These are phyloP conservation scores for Poeciliopsis turneri DNA, from an alignment of 2,797 vertebrate species.

Conservation along the genomic window DNA sequence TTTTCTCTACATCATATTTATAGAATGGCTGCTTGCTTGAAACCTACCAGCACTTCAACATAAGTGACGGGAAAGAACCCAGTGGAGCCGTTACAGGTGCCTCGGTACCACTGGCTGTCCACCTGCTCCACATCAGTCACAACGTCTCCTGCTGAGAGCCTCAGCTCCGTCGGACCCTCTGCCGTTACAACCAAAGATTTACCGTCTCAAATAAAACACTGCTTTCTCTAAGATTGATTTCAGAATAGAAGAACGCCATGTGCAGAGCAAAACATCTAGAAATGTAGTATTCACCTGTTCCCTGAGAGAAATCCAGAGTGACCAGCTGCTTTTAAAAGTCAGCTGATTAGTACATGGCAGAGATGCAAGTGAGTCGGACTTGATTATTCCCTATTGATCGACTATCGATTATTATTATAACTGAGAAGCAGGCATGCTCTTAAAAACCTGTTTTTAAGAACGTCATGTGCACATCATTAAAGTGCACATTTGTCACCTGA, in stretches of 20 bases:
- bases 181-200: conserved; percentile 21
- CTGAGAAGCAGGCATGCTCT: too few relatives aligned
- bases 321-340: background rate
- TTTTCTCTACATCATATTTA: background rate
- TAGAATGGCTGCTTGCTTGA: background rate
- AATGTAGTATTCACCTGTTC: background rate
- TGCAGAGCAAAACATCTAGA: background rate
- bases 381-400: too few relatives aligned
- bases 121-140: conserved; percentile 89
- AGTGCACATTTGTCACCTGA: background rate
- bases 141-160: conserved; percentile 86
- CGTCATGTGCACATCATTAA: too few relatives aligned
- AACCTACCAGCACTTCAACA: conserved; percentile 82
- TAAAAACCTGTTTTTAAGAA: too few relatives aligned
- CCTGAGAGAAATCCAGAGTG: background rate
- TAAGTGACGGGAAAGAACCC: conserved; percentile 92
- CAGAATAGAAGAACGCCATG: background rate
- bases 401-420: too few relatives aligned
- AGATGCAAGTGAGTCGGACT: too few relatives aligned
- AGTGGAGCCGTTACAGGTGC: conserved; percentile 83
- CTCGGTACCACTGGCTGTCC: conserved; percentile 91
- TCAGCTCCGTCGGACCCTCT: conserved; percentile 90
- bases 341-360: background rate
- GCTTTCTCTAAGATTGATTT: background rate
- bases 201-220: background rate